These are phyloP conservation scores for Lipophrys pholis DNA, from an alignment of 2,113 vertebrate species.

Conservation along the genomic window DNA sequence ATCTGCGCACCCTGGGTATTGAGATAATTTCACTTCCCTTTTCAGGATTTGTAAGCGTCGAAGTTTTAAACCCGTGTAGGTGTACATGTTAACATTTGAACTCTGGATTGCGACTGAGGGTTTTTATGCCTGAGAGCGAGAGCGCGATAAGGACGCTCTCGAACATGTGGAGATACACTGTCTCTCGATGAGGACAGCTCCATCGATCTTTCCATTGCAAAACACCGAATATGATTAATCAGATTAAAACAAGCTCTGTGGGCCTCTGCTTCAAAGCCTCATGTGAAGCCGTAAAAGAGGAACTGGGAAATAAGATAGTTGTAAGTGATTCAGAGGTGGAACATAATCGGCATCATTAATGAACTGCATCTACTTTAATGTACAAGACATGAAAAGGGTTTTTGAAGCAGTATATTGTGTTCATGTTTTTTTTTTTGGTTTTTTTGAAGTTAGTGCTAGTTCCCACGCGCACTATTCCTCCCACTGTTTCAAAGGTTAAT, in stretches of 20 bases:
- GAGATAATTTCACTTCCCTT: slow-evolving; percentile 67
- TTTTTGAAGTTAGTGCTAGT: background rate
- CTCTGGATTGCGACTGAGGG: slow-evolving; percentile 37
- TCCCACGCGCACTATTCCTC: background rate
- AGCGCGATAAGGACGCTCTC: slow-evolving; percentile 67
- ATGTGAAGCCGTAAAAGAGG: slow-evolving; percentile 10
- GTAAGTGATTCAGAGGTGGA: slow-evolving; percentile 29
- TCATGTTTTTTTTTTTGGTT: slow-evolving; percentile 12
- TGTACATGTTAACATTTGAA: slow-evolving; percentile 59
- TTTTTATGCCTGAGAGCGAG: slow-evolving; percentile 44
- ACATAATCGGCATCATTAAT: slow-evolving; percentile 43
- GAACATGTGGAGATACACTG: slow-evolving; percentile 47
- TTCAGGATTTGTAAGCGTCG: slow-evolving; percentile 50
- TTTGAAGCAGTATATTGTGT: slow-evolving; percentile 27
- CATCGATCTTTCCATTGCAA: slow-evolving; percentile 63
- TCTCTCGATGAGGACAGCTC: slow-evolving; percentile 52
- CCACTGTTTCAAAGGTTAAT: slow-evolving; percentile 40
- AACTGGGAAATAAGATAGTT: slow-evolving; percentile 10
- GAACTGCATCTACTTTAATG: slow-evolving; percentile 30
- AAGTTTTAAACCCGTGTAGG: slow-evolving; percentile 60
- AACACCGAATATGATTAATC: slow-evolving; percentile 63
- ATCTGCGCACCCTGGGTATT: slow-evolving; percentile 49
- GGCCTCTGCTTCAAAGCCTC: slow-evolving; percentile 38
- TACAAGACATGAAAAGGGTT: slow-evolving; percentile 32
- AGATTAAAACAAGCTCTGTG: slow-evolving; percentile 54